Evolutionary conservation across 1,140 invertebrate genomes (phyloP).

Genomic region (Neoseiulus cucumeris): DNA sequence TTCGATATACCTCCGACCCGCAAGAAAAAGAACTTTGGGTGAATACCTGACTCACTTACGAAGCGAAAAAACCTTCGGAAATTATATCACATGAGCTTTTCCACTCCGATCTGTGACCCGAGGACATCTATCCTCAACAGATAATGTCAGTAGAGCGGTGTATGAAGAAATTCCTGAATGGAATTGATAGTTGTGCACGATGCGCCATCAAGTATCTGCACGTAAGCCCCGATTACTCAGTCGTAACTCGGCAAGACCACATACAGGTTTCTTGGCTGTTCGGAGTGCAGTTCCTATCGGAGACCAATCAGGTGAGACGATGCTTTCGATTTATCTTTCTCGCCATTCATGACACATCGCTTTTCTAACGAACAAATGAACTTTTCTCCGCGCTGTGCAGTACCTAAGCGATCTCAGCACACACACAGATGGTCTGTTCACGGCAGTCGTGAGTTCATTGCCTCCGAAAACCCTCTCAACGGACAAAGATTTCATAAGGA

Average conservation of each 20-base stretch:
- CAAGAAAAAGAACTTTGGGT: slow-evolving; percentile 6
- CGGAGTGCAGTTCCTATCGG: background rate
- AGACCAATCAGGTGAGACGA: background rate
- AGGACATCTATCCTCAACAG: no score
- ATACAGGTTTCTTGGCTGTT: slow-evolving; percentile 1
- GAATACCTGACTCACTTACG: background rate
- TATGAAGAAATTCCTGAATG: slow-evolving; percentile 9
- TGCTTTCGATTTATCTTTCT: background rate
- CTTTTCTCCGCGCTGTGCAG: background rate
- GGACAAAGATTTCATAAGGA: background rate
- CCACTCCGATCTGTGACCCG: no score
- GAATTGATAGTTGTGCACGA: background rate
- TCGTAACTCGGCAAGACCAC: background rate
- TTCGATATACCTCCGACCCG: background rate
- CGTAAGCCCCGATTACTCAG: slow-evolving; percentile 1
- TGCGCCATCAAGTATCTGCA: background rate
- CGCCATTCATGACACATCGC: background rate
- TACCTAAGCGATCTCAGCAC: background rate
- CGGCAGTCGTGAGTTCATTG: background rate
- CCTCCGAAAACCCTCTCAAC: background rate
- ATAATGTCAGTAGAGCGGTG: slow-evolving; percentile 5
- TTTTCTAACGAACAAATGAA: background rate
- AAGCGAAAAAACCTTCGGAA: no score
- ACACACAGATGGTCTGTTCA: background rate
- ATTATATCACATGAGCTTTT: no score